Percentiles rank a stretch among this genome's conserved stretches.
phyloP scores from a whole-genome alignment of 2,888 invertebrate species.

The Melanostoma mellinum region DNA sequence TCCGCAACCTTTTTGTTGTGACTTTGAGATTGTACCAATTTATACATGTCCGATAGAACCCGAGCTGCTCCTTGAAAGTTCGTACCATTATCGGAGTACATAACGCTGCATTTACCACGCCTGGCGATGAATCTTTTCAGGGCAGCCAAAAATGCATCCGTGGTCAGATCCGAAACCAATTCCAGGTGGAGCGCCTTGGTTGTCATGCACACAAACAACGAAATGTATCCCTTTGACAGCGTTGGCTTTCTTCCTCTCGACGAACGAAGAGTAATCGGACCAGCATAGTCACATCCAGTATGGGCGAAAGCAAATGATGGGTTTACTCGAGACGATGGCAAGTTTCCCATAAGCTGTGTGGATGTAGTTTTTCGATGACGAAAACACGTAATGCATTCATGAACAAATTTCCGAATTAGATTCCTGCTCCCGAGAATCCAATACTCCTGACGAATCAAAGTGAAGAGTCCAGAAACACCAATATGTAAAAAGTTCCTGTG shows the following conservation, averaged over 20 bases:
- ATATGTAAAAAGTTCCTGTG: slow-evolving; percentile 23
- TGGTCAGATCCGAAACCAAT: slow-evolving; percentile 42
- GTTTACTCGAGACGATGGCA: no score
- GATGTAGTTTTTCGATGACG: slow-evolving; percentile 19
- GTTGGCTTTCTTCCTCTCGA: no score
- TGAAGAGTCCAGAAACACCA: slow-evolving; percentile 11
- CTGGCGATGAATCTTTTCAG: slow-evolving; percentile 49
- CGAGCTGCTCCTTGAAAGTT: slow-evolving; percentile 63
- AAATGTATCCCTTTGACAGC: no score
- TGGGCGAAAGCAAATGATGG: no score
- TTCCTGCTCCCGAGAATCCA: slow-evolving; percentile 7
- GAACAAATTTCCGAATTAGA: slow-evolving; percentile 26
- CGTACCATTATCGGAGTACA: slow-evolving; percentile 63
- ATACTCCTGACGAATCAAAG: slow-evolving; percentile 26
- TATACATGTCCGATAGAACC: background rate
- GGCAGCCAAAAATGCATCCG: slow-evolving; percentile 62
- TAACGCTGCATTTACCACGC: slow-evolving; percentile 40
- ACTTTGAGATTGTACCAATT: slow-evolving; percentile 3
- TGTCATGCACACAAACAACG: no score
- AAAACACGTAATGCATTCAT: slow-evolving; percentile 30
- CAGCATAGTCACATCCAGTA: no score
- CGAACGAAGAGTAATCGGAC: no score
- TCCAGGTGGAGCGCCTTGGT: slow-evolving; percentile 45
- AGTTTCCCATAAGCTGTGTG: slow-evolving; percentile 25
- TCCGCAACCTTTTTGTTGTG: no score